Conservation (phyloP, 2,888 invertebrate species). For the Acrocera orbiculus region DNA sequence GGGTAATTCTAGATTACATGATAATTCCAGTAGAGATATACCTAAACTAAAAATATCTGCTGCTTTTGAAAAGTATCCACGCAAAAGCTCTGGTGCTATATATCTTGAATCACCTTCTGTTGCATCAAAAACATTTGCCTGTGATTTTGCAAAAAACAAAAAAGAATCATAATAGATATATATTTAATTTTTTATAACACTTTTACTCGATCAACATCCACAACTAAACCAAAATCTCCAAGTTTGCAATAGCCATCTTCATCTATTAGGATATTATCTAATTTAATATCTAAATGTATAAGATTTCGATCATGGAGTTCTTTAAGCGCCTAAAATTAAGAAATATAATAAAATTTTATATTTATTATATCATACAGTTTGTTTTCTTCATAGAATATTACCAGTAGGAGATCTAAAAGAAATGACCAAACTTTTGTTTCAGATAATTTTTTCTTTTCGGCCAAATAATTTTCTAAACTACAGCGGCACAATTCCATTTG, state of each 20-base stretch:
- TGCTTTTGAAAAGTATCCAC: constrained; percentile 43
- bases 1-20: constrained; percentile 52
- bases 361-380: neutral
- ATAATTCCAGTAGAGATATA: constrained; percentile 50
- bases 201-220: constrained; percentile 39
- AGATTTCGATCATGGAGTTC: constrained; percentile 48
- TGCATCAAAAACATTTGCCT: constrained; percentile 36
- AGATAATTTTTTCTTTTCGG: constrained; percentile 36
- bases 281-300: constrained; percentile 60
- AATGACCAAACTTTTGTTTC: constrained; percentile 48
- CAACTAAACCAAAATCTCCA: constrained; percentile 56
- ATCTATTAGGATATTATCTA: constrained; percentile 56
- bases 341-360: constrained; percentile 5
- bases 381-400: constrained; percentile 9
- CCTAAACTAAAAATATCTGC: constrained; percentile 63
- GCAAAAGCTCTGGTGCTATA: constrained; percentile 52
- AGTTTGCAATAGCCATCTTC: constrained; percentile 48
- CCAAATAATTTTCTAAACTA: constrained; percentile 40
- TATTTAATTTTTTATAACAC: neutral
- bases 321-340: constrained; percentile 38
- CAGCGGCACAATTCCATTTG: constrained; percentile 52
- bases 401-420: constrained; percentile 40
- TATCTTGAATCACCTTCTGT: constrained; percentile 62
- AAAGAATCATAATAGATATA: neutral
- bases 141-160: constrained; percentile 13